phyloP scores from a whole-genome alignment of 2,888 invertebrate genomes.

The Phaedon cochleariae region DNA sequence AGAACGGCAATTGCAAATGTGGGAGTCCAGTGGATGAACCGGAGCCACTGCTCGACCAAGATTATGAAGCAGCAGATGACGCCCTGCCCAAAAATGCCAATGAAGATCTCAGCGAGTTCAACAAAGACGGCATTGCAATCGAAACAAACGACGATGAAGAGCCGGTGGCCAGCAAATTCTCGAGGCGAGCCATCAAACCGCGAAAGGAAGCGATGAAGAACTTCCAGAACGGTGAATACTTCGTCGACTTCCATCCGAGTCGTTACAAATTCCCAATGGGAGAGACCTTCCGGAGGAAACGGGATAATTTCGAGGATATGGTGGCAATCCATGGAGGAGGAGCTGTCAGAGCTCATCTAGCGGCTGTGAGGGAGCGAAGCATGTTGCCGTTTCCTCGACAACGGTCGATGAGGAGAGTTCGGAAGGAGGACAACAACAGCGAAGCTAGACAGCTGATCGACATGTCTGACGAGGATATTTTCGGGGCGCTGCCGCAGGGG shows the following conservation, averaged over 20 bases:
- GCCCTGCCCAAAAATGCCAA: background rate
- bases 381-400: conserved; percentile 41
- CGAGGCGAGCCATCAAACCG: conserved; percentile 26
- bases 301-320: conserved; percentile 39
- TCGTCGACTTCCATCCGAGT: conserved; percentile 43
- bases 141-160: background rate
- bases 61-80: background rate
- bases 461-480: conserved; percentile 58
- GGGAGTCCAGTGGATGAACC: background rate
- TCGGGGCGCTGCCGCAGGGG: conserved; percentile 59
- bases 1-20: background rate
- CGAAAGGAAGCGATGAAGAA: conserved; percentile 12
- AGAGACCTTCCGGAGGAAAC: conserved; percentile 21
- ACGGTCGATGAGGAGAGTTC: conserved; percentile 39
- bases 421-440: conserved; percentile 34
- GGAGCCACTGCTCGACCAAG: background rate
- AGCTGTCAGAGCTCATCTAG: conserved; percentile 46
- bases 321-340: conserved; percentile 46
- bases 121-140: background rate
- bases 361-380: conserved; percentile 45
- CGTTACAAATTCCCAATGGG: conserved; percentile 34
- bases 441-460: conserved; percentile 48
- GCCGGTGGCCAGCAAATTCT: no score
- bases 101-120: no score
- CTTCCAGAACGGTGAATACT: conserved; percentile 41